Evolutionary conservation across 2,888 invertebrate species (phyloP).

Genomic region (Caenorhabditis plicata): DNA sequence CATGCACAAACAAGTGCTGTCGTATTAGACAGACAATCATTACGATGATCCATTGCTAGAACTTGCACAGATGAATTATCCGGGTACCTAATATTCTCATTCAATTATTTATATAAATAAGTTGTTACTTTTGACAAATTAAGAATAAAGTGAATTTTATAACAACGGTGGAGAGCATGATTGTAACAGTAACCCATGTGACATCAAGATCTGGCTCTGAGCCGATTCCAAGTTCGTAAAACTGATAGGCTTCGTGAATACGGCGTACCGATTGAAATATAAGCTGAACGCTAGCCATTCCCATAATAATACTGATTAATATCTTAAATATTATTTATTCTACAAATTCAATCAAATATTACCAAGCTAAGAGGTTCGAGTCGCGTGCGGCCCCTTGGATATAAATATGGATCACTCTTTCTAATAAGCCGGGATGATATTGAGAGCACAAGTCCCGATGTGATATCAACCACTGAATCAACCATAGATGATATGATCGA

Average conservation of each 20-base stretch:
- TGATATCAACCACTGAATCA: conserved; percentile 68
- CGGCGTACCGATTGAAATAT: conserved; percentile 55
- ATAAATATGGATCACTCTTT: conserved; percentile 67
- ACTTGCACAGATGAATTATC: conserved; percentile 65
- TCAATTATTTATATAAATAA: neutral
- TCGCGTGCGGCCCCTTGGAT: conserved; percentile 68
- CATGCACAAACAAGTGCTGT: conserved; percentile 68
- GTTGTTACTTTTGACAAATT: conserved; percentile 52
- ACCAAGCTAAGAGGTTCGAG: conserved; percentile 68
- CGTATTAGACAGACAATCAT: conserved; percentile 69
- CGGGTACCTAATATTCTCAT: conserved; percentile 52
- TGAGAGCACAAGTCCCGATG: conserved; percentile 56
- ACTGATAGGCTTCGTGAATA: conserved; percentile 23
- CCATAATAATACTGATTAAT: conserved; percentile 69
- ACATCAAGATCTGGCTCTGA: conserved; percentile 58
- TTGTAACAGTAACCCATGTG: conserved; percentile 49
- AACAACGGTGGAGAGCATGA: conserved; percentile 61
- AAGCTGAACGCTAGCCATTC: conserved; percentile 68
- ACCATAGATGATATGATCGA: conserved; percentile 69
- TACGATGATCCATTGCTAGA: conserved; percentile 69
- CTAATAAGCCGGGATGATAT: conserved; percentile 64
- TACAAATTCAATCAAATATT: neutral
- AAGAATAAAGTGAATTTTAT: conserved; percentile 56
- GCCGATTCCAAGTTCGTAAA: neutral
- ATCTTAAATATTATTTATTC: conserved; percentile 33